Base-by-base conservation (phyloP, 2,797 vertebrate species). In the Danio kyathit region DNA sequence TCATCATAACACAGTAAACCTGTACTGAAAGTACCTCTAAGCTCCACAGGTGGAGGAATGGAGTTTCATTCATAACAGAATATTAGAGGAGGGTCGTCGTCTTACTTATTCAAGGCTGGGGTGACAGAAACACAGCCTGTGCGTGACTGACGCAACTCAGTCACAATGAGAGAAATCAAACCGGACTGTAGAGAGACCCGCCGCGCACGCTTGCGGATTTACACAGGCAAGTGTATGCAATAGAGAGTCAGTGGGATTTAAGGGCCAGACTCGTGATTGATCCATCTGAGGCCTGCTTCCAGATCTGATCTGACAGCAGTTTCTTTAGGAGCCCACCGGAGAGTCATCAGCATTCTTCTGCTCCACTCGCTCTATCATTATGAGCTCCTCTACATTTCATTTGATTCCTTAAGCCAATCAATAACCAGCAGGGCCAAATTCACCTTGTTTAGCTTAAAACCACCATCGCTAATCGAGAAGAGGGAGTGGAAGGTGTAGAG, bases 371-470 rank as follows among this genome's bases (percentile, higher is more conserved):
- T 44, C 54, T n/a, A 57, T 74, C 66, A 81, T 81, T 81, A 81
- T 79, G 74, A 83, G 77, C 67, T 72, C 51, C 46, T 80, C 73
- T 65, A 59, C 49, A 60, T 85, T 83, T 73, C 57, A 80, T 66
- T 74, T 52, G 56, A 79, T 57, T 78, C 13, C 48, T 69, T 75
- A 60, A 46, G 14, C 46, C 52, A 83, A 77, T 85, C 77, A 69
- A 82, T 56, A 76, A 76, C 21, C 19, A 63, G 40, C 52, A 63
- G 5, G 74, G 43, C 56, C 21, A 77, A 41, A 61, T 43, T 69
- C 41, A 11, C 43, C 4, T 19, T 63, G 38, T 74, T 76, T 81
- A 77, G 72, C 60, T 67, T 57, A 54, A 74, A 69, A 57, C 49
- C 9, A 63, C 40, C 46, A 44, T 64, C 10, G 7, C 43, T 72